Conservation (phyloP, 2,113 vertebrate genomes). For the Zosterops hypoxanthus region DNA sequence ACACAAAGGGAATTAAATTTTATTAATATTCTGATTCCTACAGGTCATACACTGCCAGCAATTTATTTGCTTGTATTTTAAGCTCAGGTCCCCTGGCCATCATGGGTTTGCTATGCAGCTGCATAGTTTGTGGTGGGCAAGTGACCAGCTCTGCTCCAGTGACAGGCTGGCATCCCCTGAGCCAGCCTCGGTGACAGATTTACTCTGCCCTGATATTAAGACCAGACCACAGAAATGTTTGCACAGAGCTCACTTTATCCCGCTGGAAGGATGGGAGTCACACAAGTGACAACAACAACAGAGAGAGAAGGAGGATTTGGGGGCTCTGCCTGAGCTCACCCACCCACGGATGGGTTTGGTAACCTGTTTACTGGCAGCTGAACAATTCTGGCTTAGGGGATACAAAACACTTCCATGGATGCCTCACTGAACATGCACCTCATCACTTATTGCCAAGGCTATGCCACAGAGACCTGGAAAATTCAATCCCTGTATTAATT, state of each 20-base stretch:
- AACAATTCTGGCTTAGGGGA: not conserved
- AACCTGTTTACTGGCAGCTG: not conserved
- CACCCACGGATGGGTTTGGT: not conserved
- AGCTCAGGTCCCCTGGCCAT: not conserved
- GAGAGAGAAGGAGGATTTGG: fast-evolving
- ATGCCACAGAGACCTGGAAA: not conserved
- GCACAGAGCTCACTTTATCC: not conserved
- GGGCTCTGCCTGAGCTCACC: not conserved
- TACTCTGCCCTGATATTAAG: not conserved
- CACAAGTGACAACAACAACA: not conserved
- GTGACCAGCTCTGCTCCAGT: not conserved
- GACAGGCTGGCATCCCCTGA: not conserved
- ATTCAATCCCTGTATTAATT: not conserved
- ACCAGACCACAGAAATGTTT: not conserved
- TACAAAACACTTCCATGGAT: not conserved
- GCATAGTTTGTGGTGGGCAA: not conserved
- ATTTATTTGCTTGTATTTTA: slow-evolving; percentile 36
- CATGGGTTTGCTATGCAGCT: slow-evolving; percentile 12
- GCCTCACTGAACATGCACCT: not conserved
- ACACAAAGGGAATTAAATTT: not conserved
- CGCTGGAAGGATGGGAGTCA: not conserved
- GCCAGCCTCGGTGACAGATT: not conserved
- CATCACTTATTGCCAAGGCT: not conserved
- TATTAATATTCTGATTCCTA: not conserved
- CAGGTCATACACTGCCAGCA: not conserved